Conservation (phyloP, 2,113 vertebrate species). For the Elgaria multicarinata region DNA sequence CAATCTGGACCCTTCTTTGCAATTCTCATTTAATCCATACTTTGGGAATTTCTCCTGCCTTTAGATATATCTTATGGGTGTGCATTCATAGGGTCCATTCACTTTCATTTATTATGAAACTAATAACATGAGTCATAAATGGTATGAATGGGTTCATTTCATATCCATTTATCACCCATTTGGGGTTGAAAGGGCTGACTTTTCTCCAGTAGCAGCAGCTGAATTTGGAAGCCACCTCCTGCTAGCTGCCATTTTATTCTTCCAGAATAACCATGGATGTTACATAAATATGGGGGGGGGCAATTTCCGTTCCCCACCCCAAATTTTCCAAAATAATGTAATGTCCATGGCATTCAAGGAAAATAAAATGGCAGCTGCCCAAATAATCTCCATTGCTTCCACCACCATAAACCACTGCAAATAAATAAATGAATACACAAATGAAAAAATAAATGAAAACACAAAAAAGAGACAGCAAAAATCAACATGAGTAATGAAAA, state of each 20-base stretch:
- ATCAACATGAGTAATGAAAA: background rate
- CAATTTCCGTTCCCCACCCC: background rate
- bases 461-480: background rate
- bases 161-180: background rate
- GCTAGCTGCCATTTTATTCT: background rate
- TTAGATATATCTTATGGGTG: background rate
- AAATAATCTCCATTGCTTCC: background rate
- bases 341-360: background rate
- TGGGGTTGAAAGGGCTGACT: background rate
- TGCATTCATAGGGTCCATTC: background rate
- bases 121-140: background rate
- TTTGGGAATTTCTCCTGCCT: slow-evolving; percentile 42
- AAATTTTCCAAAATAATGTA: background rate
- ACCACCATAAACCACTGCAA: background rate
- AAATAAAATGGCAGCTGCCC: background rate
- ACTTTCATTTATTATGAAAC: background rate
- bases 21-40: slow-evolving; percentile 53
- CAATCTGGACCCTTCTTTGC: slow-evolving; percentile 46
- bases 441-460: background rate
- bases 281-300: background rate
- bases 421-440: background rate
- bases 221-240: background rate
- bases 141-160: background rate
- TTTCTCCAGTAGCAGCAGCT: background rate
- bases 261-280: background rate